Evolutionary conservation across 2,888 invertebrate genomes (phyloP), one percentile per base, ranked within the genome.

Genomic region (Branchipolynoe longqiensis): DNA sequence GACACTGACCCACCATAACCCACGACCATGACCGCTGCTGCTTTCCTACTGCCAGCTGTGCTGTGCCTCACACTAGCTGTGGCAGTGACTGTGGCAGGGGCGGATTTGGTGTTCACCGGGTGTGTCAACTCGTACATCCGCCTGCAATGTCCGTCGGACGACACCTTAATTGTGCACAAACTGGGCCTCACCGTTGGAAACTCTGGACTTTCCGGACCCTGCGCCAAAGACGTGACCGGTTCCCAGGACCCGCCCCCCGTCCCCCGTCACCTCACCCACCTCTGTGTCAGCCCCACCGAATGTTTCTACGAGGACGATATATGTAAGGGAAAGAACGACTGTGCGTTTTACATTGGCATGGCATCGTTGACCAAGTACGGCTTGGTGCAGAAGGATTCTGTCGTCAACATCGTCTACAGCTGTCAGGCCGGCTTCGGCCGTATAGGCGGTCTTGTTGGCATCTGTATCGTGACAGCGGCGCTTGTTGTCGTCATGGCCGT

Each of bases 181-280:
- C n/a, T n/a, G n/a, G n/a, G n/a, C n/a, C n/a, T n/a, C n/a, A n/a
- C n/a, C n/a, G n/a, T n/a, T n/a, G n/a, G n/a, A n/a, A n/a, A n/a
- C n/a, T n/a, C n/a, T n/a, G n/a, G n/a, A n/a, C n/a, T n/a, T n/a
- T n/a, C n/a, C n/a, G n/a, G n/a, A n/a, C n/a, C n/a, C n/a, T n/a
- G n/a, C n/a, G n/a, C n/a, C n/a, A n/a, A n/a, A n/a, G n/a, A n/a
- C n/a, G n/a, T n/a, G n/a, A n/a, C n/a, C n/a, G n/a, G n/a, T n/a
- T n/a, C n/a, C n/a, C n/a, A n/a, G 22, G 59, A 59, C 59, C n/a
- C 59, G 4, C 62, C 62, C 2, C 62, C 62, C 3, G 62, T 62
- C 62, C 62, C 62, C 62, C 1, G 28, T 31, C 12, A 18, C 28
- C 25, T 62, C 28, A 4, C 28, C 28, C 14, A 62, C 31, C 28